These are phyloP conservation scores for Campoletis raptor DNA, from an alignment of 2,888 invertebrate species.

Conservation along the genomic window DNA sequence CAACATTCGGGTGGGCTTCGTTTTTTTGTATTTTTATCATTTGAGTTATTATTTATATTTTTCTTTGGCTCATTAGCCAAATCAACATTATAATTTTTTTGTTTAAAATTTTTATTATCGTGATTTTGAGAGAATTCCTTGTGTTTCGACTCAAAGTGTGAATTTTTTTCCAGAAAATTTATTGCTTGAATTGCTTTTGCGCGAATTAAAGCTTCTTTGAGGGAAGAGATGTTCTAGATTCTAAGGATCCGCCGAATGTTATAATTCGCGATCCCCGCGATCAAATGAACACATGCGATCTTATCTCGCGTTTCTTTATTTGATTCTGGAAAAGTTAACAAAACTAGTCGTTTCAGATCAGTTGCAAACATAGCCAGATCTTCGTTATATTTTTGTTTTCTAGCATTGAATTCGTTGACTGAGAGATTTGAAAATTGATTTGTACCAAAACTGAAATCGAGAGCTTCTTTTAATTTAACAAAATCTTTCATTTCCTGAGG, in stretches of 20 bases:
- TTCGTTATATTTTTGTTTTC: conserved; percentile 32
- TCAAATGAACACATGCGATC: conserved; percentile 20
- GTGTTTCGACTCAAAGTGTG: neutral
- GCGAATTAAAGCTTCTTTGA: neutral
- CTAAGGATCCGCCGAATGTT: neutral
- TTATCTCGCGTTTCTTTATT: neutral
- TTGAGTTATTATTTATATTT: neutral
- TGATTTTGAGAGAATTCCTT: neutral
- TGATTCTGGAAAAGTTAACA: neutral
- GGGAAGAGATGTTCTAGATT: conserved; percentile 16
- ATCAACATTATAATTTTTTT: neutral
- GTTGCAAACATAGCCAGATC: conserved; percentile 8
- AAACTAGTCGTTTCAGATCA: neutral
- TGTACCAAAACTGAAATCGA: conserved; percentile 20
- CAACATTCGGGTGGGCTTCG: neutral
- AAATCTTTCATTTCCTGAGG: neutral
- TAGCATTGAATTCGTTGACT: neutral
- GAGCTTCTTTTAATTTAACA: conserved; percentile 16
- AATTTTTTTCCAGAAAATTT: conserved; percentile 13
- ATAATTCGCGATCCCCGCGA: conserved; percentile 6
- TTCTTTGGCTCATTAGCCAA: neutral
- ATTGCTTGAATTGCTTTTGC: conserved; percentile 20
- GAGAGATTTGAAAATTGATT: neutral
- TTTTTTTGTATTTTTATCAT: neutral
- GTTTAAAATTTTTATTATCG: neutral